Evolutionary conservation across 1,140 invertebrate species (phyloP).

Genomic region (Macrobrachium nipponense): DNA sequence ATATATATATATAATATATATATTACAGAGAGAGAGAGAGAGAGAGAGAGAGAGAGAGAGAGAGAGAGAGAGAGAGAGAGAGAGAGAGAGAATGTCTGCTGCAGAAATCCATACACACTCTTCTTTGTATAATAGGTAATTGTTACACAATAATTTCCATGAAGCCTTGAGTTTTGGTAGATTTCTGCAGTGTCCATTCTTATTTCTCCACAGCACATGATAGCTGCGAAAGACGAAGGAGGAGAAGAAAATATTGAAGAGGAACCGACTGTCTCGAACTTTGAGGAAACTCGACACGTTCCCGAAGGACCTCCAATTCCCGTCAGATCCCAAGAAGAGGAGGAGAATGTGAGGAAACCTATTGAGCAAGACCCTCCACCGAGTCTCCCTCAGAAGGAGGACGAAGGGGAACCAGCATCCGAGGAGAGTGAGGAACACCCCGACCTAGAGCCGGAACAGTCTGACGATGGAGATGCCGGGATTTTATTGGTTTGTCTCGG

Average conservation of each 20-base stretch:
- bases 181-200: too few relatives aligned
- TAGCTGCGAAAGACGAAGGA: too few relatives aligned
- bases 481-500: constrained; percentile 29
- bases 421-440: not conserved
- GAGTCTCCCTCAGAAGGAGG: not conserved
- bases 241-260: too few relatives aligned
- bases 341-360: not conserved
- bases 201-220: too few relatives aligned
- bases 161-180: not conserved
- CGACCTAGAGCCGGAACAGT: not conserved
- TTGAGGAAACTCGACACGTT: too few relatives aligned
- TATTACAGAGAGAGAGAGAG: not conserved
- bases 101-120: not conserved
- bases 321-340: not conserved
- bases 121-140: not conserved
- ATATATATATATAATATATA: not conserved
- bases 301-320: too few relatives aligned
- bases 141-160: not conserved
- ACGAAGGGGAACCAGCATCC: not conserved
- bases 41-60: not conserved
- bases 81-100: not conserved
- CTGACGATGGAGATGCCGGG: not conserved
- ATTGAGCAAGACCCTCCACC: not conserved
- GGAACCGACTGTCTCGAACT: too few relatives aligned
- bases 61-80: not conserved